Conservation (phyloP, 2,888 invertebrate species). For the Cryptus armator region DNA sequence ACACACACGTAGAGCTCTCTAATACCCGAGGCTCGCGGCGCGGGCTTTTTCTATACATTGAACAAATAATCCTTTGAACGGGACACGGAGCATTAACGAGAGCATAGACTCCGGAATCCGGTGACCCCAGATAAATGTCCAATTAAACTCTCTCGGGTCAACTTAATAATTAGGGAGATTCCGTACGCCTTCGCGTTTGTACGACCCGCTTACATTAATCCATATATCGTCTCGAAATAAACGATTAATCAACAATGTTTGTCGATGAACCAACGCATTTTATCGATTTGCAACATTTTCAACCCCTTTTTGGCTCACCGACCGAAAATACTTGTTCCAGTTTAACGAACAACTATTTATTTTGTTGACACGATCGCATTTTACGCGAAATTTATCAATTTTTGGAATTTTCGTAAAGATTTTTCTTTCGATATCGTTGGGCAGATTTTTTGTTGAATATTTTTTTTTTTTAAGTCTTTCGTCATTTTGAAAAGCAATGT, state of each 20-base stretch:
- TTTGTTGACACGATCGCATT: neutral
- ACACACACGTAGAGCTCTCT: constrained; percentile 6
- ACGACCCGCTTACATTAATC: neutral
- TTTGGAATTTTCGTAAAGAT: neutral
- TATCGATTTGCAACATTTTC: constrained; percentile 10
- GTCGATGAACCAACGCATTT: neutral
- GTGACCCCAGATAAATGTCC: constrained; percentile 79
- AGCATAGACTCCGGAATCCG: constrained; percentile 11
- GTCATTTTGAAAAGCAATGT: too few relatives aligned
- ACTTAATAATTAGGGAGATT: constrained; percentile 77
- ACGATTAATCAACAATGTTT: constrained; percentile 61
- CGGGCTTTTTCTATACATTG: constrained; percentile 65
- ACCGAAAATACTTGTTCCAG: neutral
- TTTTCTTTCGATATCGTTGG: too few relatives aligned
- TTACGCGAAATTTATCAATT: neutral
- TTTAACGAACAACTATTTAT: neutral
- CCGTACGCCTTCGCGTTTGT: constrained; percentile 52
- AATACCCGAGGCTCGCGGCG: constrained; percentile 30
- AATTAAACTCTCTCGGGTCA: constrained; percentile 78
- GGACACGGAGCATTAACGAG: constrained; percentile 66
- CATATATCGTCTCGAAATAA: constrained; percentile 36
- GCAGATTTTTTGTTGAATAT: too few relatives aligned
- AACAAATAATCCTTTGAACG: constrained; percentile 74
- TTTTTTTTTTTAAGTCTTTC: too few relatives aligned
- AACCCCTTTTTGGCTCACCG: neutral